Evolutionary conservation across 2,797 vertebrate genomes (phyloP), one percentile per base, ranked within the genome.

Genomic region (Strix occidentalis): DNA sequence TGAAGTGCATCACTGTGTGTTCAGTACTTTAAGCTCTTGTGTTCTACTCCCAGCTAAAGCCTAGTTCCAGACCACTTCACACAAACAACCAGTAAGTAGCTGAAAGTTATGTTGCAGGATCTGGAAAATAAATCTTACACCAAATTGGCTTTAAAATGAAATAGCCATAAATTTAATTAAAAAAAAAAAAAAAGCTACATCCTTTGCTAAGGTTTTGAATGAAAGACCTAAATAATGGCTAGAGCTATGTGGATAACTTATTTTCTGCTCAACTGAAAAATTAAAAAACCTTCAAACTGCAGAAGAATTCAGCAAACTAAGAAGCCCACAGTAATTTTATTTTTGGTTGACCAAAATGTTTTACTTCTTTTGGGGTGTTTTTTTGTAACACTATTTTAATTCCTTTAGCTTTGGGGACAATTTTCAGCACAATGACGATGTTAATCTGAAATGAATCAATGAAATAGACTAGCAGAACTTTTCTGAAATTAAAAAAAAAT

Each of bases 101-200:
- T 48, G 19, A 25, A 80, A 87, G n/a, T 90, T 83, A 45, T 16
- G 25, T 66, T 61, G 29, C 48, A 63, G 45, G 28, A 75, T 68
- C 72, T 83, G 54, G 72, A 86, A 92, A 94, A 90, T 23, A 58
- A 86, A 88, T 83, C 50, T 79, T 89, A 75, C 29, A 92, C 56
- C 23, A 93, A 85, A 89, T 35, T 45, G 1, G 16, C 58, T 87
- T 93, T 90, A 68, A 93, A 89, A 85, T 60, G 3, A 87, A 91
- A 79, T 26, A 19, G 8, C 13, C 29, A 29, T 46, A 45, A 65
- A 80, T 76, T 37, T n/a, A 64, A 60, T 77, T 41, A 6, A 43
- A 43, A 43, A 45, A 80, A 88, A 80, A 51, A 11, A 88, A 79
- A 46, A 63, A 70, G 17, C 53, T 81, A 58, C 28, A 75, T 43